Percentiles rank a stretch among this genome's conserved stretches.
Conservation (phyloP, 2,797 vertebrate species). For the Bradypus variegatus region DNA sequence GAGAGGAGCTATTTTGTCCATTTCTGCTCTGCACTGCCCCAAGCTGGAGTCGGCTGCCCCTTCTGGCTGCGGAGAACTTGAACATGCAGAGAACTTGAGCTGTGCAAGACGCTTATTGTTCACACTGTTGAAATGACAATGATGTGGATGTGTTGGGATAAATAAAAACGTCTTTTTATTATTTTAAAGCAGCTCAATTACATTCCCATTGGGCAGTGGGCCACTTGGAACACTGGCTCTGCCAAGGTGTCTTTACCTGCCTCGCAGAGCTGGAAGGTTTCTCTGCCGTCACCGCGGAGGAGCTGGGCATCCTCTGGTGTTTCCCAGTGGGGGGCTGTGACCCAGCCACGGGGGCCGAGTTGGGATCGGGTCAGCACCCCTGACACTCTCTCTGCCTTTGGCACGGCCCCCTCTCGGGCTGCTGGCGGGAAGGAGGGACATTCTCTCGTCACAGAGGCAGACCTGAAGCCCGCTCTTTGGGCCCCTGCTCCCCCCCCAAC, state of each 20-base stretch:
- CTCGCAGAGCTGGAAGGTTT: rapidly evolving
- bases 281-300: rapidly evolving
- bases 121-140: not conserved
- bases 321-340: too few species aligned
- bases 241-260: too few species aligned
- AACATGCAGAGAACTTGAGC: too few species aligned
- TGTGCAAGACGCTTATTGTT: too few species aligned
- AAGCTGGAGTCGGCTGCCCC: rapidly evolving
- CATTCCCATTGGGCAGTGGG: rapidly evolving
- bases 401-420: too few species aligned
- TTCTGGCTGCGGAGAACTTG: not conserved
- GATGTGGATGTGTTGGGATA: rapidly evolving
- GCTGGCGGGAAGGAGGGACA: not conserved
- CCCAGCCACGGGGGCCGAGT: not conserved
- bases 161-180: not conserved
- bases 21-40: not conserved
- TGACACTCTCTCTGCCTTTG: too few species aligned
- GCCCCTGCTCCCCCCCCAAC: not conserved
- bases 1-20: not conserved
- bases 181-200: too few species aligned
- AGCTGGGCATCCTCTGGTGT: not conserved
- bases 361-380: not conserved
- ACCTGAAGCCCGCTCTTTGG: not conserved
- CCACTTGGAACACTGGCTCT: rapidly evolving
- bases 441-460: not conserved